phyloP scores from a whole-genome alignment of 2,113 vertebrate genomes.

The Athene cunicularia region DNA sequence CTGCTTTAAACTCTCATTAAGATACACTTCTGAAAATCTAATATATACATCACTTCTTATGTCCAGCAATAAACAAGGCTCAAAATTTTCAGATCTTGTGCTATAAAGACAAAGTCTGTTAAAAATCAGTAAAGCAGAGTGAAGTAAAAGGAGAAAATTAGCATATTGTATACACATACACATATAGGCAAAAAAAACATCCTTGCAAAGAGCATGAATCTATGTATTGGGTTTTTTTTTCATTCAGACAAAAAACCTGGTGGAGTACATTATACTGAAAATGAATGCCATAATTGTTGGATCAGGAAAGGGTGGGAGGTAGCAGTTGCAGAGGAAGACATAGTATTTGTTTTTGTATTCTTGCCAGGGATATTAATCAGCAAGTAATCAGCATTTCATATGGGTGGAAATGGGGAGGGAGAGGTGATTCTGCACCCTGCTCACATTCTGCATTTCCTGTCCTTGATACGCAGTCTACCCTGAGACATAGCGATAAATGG shows the following conservation, averaged over 20 bases:
- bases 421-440: background rate
- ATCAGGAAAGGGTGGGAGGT: background rate
- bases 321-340: background rate
- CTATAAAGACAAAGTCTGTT: background rate
- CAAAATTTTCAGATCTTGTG: background rate
- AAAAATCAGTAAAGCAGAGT: background rate
- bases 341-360: background rate
- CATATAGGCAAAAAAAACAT: background rate
- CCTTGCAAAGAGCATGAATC: background rate
- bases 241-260: background rate
- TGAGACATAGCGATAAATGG: background rate
- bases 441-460: background rate
- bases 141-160: background rate
- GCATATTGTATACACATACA: background rate
- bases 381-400: background rate
- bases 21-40: background rate
- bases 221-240: background rate
- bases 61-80: background rate
- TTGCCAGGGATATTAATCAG: background rate
- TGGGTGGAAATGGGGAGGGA: background rate
- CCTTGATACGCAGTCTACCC: background rate
- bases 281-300: background rate
- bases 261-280: background rate
- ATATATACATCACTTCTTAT: background rate
- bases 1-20: background rate